phyloP scores from a whole-genome alignment of 2,113 vertebrate genomes.

The Dipodomys merriami region DNA sequence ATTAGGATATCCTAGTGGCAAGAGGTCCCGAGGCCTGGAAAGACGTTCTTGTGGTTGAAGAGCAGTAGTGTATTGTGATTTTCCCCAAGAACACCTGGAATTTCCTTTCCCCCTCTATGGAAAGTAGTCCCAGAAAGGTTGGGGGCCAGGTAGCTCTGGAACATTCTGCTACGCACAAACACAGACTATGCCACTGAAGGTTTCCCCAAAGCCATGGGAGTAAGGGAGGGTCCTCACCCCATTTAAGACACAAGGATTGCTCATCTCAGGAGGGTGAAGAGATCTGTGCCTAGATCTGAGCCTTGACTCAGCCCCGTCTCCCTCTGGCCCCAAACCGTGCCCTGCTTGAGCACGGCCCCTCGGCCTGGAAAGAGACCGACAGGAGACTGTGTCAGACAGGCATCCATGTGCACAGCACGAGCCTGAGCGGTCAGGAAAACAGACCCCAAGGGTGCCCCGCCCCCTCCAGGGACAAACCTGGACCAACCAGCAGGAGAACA shows the following conservation, averaged over 20 bases:
- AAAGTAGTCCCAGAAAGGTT: not conserved
- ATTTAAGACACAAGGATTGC: not conserved
- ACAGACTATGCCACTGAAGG: fast-evolving
- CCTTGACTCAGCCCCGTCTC: not conserved
- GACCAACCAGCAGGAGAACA: conserved; percentile 3
- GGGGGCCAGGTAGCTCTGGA: not conserved
- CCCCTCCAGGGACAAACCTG: conserved; percentile 39
- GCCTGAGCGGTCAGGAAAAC: conserved; percentile 53
- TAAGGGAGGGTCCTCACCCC: not conserved
- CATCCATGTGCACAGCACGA: not conserved
- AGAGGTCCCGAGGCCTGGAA: not conserved
- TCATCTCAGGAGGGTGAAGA: not conserved
- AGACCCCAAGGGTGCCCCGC: conserved; percentile 42
- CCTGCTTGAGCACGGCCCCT: fast-evolving
- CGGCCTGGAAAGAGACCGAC: conserved; percentile 26
- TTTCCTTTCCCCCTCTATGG: not conserved
- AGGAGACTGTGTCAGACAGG: conserved; percentile 22
- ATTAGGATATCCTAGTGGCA: not conserved
- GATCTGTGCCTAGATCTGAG: not conserved
- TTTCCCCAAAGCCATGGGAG: not conserved
- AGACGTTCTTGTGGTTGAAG: not conserved
- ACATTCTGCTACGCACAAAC: not conserved
- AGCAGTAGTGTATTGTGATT: not conserved
- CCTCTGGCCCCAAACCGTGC: not conserved
- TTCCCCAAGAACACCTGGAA: not conserved